Percentiles rank a stretch among this genome's conserved stretches.
These are phyloP conservation scores for Phymatocera aterrima DNA, from an alignment of 2,888 invertebrate species.

Conservation along the genomic window DNA sequence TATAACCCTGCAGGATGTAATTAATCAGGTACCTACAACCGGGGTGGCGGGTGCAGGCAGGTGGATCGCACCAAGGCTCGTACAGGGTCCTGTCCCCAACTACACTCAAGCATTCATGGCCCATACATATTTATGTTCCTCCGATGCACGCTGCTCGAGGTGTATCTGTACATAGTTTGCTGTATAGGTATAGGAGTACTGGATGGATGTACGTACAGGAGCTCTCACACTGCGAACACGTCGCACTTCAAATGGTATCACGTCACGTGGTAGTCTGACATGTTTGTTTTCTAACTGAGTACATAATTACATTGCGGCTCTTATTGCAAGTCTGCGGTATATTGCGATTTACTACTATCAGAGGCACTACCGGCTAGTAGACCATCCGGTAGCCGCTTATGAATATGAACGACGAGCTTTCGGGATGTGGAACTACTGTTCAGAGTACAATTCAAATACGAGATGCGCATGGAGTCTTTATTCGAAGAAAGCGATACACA, in stretches of 20 bases:
- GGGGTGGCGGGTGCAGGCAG: constrained; percentile 30
- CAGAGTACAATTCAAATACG: not conserved
- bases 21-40: constrained; percentile 41
- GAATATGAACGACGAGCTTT: constrained; percentile 30
- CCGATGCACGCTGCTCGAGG: constrained; percentile 50
- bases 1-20: constrained; percentile 24
- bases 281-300: constrained; percentile 70
- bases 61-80: constrained; percentile 36
- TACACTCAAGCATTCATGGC: constrained; percentile 71
- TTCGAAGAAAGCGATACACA: not conserved
- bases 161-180: not conserved
- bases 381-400: constrained; percentile 2
- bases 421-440: not conserved
- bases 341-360: constrained; percentile 20
- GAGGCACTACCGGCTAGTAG: not conserved
- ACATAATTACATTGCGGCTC: constrained; percentile 54
- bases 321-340: constrained; percentile 35
- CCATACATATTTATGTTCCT: constrained; percentile 69
- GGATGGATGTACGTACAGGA: constrained; percentile 18
- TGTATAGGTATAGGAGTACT: not conserved
- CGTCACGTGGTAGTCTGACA: constrained; percentile 65
- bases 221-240: constrained; percentile 52
- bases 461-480: not conserved
- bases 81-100: constrained; percentile 34
- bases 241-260: constrained; percentile 60